Conservation (phyloP, 2,888 invertebrate genomes). For the Volucella inflata region DNA sequence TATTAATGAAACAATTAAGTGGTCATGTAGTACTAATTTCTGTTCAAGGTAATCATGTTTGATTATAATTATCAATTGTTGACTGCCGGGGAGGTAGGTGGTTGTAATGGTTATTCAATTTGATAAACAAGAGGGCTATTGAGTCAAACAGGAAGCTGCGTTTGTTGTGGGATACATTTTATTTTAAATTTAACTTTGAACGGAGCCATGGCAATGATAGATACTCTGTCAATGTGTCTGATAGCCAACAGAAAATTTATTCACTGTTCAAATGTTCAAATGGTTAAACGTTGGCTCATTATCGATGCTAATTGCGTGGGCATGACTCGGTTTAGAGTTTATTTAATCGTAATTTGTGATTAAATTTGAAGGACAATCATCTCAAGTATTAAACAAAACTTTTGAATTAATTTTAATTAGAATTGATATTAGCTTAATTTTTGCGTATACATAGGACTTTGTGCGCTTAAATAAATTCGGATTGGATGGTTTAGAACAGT, state of each 20-base stretch:
- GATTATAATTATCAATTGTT: conserved; percentile 55
- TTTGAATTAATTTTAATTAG: not conserved
- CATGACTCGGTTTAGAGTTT: conserved; percentile 45
- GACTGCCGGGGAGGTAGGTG: not conserved
- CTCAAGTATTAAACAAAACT: not conserved
- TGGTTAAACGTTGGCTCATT: conserved; percentile 21
- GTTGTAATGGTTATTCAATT: conserved; percentile 21
- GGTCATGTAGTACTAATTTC: conserved; percentile 38
- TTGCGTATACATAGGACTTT: not conserved
- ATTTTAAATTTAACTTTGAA: conserved; percentile 14
- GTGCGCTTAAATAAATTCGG: too few species aligned
- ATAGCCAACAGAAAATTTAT: conserved; percentile 38
- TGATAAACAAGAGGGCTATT: conserved; percentile 1
- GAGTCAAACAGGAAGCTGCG: not conserved
- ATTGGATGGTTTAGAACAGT: too few species aligned
- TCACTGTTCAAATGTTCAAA: conserved; percentile 51
- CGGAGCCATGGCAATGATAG: not conserved
- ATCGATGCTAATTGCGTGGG: conserved; percentile 41
- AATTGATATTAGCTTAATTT: not conserved
- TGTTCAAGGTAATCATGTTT: conserved; percentile 20
- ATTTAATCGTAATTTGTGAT: conserved; percentile 49
- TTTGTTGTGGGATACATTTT: not conserved
- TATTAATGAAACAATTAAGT: conserved; percentile 31
- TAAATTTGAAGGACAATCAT: conserved; percentile 42
- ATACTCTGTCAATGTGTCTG: conserved; percentile 8